These are phyloP conservation scores for Caenorhabditis sp. DNA, from an alignment of 2,888 invertebrate species.

Conservation along the genomic window DNA sequence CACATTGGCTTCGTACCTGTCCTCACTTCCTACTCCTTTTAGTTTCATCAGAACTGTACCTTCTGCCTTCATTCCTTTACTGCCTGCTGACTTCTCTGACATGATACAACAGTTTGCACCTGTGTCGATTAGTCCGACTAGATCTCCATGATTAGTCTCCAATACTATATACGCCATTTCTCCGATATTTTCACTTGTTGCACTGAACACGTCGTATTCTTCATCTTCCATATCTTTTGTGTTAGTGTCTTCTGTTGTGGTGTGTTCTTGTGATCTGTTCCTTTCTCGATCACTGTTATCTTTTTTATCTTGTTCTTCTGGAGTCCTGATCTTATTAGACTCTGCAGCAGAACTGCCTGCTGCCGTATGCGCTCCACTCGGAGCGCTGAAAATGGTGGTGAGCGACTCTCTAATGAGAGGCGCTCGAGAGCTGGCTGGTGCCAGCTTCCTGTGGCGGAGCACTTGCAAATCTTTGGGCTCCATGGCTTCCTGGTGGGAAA, in stretches of 20 bases:
- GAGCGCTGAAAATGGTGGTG: background rate
- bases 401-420: background rate
- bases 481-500: background rate
- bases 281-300: background rate
- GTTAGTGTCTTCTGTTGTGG: background rate
- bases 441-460: background rate
- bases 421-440: background rate
- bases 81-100: background rate
- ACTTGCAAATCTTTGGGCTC: background rate
- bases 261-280: background rate
- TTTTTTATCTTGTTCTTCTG: background rate
- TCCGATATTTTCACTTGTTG: background rate
- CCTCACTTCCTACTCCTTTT: constrained; percentile 10
- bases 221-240: background rate
- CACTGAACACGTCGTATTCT: background rate
- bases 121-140: background rate
- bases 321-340: background rate
- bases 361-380: background rate
- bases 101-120: constrained; percentile 3
- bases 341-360: too few relatives aligned
- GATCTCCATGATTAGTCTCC: background rate
- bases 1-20: background rate
- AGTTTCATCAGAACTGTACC: background rate
- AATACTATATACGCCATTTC: background rate
- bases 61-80: background rate